Evolutionary conservation across 2,888 invertebrate genomes (phyloP).

Genomic region (Melanostoma mellinum): DNA sequence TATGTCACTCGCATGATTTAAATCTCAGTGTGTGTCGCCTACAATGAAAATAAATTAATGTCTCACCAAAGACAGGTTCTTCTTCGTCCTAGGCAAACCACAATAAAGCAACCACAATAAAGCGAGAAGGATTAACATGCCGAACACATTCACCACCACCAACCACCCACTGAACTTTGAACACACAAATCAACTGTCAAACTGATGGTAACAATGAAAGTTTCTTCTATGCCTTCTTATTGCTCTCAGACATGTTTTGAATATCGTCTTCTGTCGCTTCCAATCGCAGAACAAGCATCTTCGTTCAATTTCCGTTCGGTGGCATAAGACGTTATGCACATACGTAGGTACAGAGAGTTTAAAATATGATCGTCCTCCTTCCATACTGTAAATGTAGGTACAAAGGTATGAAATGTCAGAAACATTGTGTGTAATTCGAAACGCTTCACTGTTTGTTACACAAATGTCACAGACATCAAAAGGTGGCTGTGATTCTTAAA

Average conservation of each 20-base stretch:
- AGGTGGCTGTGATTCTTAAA: too few species aligned
- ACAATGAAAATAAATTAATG: slow-evolving; percentile 52
- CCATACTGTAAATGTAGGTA: too few species aligned
- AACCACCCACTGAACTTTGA: background rate
- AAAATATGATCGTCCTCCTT: too few species aligned
- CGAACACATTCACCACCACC: background rate
- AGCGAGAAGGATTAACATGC: background rate
- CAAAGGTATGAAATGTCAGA: too few species aligned
- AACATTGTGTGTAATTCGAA: too few species aligned
- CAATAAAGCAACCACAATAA: background rate
- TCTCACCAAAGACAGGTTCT: background rate
- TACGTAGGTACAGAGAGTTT: background rate
- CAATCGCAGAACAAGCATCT: slow-evolving; percentile 6
- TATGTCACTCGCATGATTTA: slow-evolving; percentile 61
- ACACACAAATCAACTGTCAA: slow-evolving; percentile 46
- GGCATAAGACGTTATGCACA: too few species aligned
- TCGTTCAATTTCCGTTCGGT: slow-evolving; percentile 33
- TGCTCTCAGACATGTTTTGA: slow-evolving; percentile 17
- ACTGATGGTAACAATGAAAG: slow-evolving; percentile 33
- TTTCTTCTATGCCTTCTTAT: background rate
- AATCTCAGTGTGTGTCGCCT: slow-evolving; percentile 30
- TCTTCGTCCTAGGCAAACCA: too few species aligned
- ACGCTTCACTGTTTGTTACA: too few species aligned
- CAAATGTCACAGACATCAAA: too few species aligned
- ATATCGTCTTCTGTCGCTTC: slow-evolving; percentile 24